Evolutionary conservation across 2,113 vertebrate genomes (phyloP), one percentile per base, ranked within the genome.

Genomic region (Poeciliopsis retropinna): DNA sequence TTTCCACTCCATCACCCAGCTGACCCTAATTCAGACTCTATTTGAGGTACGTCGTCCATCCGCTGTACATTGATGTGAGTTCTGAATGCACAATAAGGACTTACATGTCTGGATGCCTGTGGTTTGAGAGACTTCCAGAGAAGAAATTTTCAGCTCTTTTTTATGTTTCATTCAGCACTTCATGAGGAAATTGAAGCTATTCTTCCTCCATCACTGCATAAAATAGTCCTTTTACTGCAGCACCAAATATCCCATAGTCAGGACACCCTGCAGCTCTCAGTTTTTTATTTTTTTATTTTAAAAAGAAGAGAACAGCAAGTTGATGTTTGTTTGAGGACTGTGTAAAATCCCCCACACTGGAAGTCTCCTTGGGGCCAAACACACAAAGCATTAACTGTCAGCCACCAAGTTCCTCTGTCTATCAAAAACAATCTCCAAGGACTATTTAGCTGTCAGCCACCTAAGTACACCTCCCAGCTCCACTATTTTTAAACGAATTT

Each of bases 361-460:
- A 86, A 84, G 66, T 74, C 80, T 91, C 88, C 85, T 85, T 57
- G 41, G 90, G 89, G 89, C 84, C 82, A 85, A 83, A 85, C 81
- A 85, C 85, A 88, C 85, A 88, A 90, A 91, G 90, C 90, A 83
- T 88, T 84, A 88, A 83, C 93, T 92, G 92, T 89, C 91, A 93
- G 75, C 79, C 64, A 82, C 83, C 6, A 64, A 81, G 85, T 86
- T 92, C 81, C 81, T 90, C 79, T 89, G 90, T 90, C 91, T 82
- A 92, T 94, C 91, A 91, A 82, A 74, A 72, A 70, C 15, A 85
- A 86, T 91, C 92, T 93, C 91, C n/a, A 85, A 60, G 88, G 92
- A 92, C 92, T 94, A 88, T 92, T 94, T 92, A 92, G 88, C 92
- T 90, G 91, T 92, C 93, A 92, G 75, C 81, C 92, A 83, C 85